Conservation (phyloP, 2,797 vertebrate genomes). For the Onychomys torridus region DNA sequence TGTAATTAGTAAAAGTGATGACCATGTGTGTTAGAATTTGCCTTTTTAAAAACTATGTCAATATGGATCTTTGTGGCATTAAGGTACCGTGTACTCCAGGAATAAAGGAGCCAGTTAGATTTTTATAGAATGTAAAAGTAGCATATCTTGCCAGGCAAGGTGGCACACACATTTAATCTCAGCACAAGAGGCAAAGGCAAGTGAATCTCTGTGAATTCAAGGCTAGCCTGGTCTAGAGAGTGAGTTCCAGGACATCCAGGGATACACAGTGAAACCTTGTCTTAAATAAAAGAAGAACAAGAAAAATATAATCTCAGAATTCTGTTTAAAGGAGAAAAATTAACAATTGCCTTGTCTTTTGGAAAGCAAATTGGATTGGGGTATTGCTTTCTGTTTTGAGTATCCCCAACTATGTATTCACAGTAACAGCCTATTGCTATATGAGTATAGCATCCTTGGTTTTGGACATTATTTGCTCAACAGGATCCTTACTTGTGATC, state of each 20-base stretch:
- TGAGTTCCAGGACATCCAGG: background rate
- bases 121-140: slow-evolving; percentile 35
- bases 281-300: background rate
- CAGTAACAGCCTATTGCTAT: background rate
- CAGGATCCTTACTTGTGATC: background rate
- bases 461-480: background rate
- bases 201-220: background rate
- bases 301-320: background rate
- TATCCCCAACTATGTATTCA: background rate
- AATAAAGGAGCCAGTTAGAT: background rate
- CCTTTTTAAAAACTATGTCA: background rate
- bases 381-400: slow-evolving; percentile 14
- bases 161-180: background rate
- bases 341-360: slow-evolving; percentile 14
- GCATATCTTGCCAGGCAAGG: background rate
- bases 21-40: background rate
- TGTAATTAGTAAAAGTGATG: background rate
- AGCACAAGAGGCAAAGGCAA: background rate
- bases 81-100: background rate
- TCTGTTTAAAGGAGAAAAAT: background rate
- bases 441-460: background rate
- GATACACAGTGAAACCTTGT: background rate
- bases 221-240: background rate
- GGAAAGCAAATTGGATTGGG: slow-evolving; percentile 11
- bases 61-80: background rate